phyloP scores from a whole-genome alignment of 35 echinoderm and acorn worm genomes.

The Amphiura filiformis region DNA sequence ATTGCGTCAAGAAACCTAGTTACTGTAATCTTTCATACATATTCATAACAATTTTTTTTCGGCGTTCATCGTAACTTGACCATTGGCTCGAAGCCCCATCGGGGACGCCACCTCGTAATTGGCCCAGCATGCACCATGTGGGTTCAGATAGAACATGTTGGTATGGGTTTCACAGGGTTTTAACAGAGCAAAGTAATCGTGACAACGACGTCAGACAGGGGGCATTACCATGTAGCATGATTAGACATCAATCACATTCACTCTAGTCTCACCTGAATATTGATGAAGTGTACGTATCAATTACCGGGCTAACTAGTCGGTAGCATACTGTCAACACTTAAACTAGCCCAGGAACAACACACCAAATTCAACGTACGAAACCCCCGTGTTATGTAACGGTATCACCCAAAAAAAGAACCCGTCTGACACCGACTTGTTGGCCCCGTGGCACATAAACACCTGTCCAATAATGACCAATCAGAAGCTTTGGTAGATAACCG shows the following conservation, averaged over 20 bases:
- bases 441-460: constrained; percentile 5
- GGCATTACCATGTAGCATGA: constrained; percentile 3
- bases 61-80: not conserved
- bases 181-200: not conserved
- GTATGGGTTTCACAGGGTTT: constrained; percentile 6
- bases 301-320: not conserved
- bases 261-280: not conserved
- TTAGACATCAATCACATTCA: not conserved
- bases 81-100: not conserved
- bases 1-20: not conserved
- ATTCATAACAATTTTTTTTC: not conserved
- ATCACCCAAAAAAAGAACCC: not conserved
- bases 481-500: not conserved
- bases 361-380: not conserved
- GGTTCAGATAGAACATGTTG: not conserved
- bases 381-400: not conserved
- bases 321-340: not conserved
- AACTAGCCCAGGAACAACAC: not conserved
- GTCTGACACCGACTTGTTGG: not conserved
- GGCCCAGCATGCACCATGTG: not conserved
- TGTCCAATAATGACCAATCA: constrained; percentile 11
- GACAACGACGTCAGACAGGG: constrained; percentile 1
- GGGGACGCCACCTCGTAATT: not conserved
- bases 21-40: not conserved
- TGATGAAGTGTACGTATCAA: constrained; percentile 14